These are phyloP conservation scores for Collichthys lucidus DNA, from an alignment of 2,113 vertebrate genomes.

Conservation along the genomic window DNA sequence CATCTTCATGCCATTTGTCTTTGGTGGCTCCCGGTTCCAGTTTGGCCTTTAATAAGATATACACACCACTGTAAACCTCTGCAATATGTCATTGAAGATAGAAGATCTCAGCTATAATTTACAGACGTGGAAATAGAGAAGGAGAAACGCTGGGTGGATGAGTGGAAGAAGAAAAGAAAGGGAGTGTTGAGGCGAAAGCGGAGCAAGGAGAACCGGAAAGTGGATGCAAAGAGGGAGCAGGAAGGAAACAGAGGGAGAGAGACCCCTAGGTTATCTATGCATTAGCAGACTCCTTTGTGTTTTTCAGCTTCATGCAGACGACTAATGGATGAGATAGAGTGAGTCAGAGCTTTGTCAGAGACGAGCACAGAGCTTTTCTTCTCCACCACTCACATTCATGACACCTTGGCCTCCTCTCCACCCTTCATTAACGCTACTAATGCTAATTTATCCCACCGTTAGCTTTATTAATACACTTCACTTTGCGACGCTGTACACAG, in stretches of 20 bases:
- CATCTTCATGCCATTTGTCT: slow-evolving; percentile 35
- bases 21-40: slow-evolving; percentile 19
- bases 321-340: slow-evolving; percentile 79
- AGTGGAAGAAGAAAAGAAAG: slow-evolving; percentile 16
- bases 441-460: slow-evolving; percentile 62
- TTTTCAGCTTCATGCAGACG: slow-evolving; percentile 54
- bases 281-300: slow-evolving; percentile 77
- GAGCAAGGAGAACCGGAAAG: slow-evolving; percentile 21
- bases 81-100: slow-evolving; percentile 32
- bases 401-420: slow-evolving; percentile 47
- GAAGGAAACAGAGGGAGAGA: slow-evolving; percentile 35
- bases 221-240: slow-evolving; percentile 29
- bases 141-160: background rate
- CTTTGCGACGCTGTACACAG: slow-evolving; percentile 22
- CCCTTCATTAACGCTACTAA: slow-evolving; percentile 46
- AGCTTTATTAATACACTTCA: slow-evolving; percentile 57
- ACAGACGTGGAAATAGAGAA: slow-evolving; percentile 4
- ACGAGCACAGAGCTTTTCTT: slow-evolving; percentile 60
- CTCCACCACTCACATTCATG: slow-evolving; percentile 40
- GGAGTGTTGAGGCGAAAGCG: slow-evolving; percentile 1
- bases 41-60: slow-evolving; percentile 28
- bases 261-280: slow-evolving; percentile 76
- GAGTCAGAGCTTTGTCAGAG: slow-evolving; percentile 73
- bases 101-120: slow-evolving; percentile 29
- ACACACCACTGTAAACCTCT: slow-evolving; percentile 9